These are phyloP conservation scores for Aplodontia rufa DNA, from an alignment of 2,113 vertebrate species.

Conservation along the genomic window DNA sequence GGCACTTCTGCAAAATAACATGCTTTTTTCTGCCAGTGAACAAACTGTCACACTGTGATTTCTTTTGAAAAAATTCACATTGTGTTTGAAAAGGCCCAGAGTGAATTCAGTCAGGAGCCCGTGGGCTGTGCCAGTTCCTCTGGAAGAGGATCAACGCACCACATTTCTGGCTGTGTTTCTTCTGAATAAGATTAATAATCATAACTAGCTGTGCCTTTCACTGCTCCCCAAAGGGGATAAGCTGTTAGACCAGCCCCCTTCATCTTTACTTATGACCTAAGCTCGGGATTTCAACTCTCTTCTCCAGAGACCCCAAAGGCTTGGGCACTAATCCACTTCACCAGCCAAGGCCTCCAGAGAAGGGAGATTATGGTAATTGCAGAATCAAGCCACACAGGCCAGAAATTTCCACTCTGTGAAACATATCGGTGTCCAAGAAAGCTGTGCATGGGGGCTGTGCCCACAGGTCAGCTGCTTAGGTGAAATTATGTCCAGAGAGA, in stretches of 20 bases:
- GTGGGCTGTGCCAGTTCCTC: conserved; percentile 30
- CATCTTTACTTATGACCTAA: conserved; percentile 68
- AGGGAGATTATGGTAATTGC: conserved; percentile 52
- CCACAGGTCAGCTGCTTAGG: neutral
- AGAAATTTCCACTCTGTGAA: conserved; percentile 23
- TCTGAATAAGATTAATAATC: conserved; percentile 67
- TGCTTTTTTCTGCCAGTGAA: conserved; percentile 61
- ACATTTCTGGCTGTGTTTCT: conserved; percentile 43
- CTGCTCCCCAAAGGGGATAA: conserved; percentile 45
- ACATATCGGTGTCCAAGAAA: conserved; percentile 12
- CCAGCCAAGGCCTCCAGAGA: neutral
- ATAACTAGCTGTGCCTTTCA: conserved; percentile 61
- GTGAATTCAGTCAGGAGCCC: conserved; percentile 53
- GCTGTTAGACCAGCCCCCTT: conserved; percentile 6
- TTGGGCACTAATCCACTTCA: conserved; percentile 52
- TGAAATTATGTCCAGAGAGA: conserved; percentile 11
- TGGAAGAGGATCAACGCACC: conserved; percentile 47
- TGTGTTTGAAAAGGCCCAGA: conserved; percentile 66
- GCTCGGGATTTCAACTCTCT: conserved; percentile 59
- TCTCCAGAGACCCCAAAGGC: conserved; percentile 51
- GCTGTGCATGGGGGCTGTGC: neutral
- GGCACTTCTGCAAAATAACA: conserved; percentile 62
- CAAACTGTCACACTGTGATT: conserved; percentile 65
- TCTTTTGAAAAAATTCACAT: conserved; percentile 61
- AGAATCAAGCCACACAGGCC: neutral